These are phyloP conservation scores for Hypotaenidia philippensis DNA, from an alignment of 2,797 vertebrate species.

Conservation along the genomic window DNA sequence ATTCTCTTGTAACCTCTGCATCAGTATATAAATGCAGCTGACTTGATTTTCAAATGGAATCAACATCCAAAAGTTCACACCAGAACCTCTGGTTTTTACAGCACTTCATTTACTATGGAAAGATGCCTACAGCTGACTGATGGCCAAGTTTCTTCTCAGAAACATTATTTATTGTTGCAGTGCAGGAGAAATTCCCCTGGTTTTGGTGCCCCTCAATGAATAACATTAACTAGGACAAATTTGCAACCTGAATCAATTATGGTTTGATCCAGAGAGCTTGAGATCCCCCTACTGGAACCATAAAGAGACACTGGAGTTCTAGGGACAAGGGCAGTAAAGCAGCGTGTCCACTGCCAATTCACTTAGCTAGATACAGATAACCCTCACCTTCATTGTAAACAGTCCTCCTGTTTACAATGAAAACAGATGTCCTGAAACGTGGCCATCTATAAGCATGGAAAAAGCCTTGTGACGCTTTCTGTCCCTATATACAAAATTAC, in stretches of 20 bases:
- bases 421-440: not conserved
- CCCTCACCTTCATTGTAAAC: not conserved
- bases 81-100: not conserved
- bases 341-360: rapidly evolving
- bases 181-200: not conserved
- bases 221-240: not conserved
- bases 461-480: not conserved
- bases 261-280: not conserved
- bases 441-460: not conserved
- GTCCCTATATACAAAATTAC: not conserved
- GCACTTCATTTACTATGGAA: not conserved
- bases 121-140: not conserved
- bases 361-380: not conserved
- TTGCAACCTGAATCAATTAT: not conserved
- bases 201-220: not conserved
- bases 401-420: not conserved
- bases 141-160: not conserved
- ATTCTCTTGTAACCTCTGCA: not conserved
- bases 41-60: not conserved
- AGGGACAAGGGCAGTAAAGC: not conserved
- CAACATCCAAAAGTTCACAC: not conserved
- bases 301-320: not conserved
- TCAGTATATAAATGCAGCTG: not conserved
- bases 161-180: not conserved
- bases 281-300: not conserved